phyloP scores from a whole-genome alignment of 2,113 vertebrate species.

The Smithornis capensis region DNA sequence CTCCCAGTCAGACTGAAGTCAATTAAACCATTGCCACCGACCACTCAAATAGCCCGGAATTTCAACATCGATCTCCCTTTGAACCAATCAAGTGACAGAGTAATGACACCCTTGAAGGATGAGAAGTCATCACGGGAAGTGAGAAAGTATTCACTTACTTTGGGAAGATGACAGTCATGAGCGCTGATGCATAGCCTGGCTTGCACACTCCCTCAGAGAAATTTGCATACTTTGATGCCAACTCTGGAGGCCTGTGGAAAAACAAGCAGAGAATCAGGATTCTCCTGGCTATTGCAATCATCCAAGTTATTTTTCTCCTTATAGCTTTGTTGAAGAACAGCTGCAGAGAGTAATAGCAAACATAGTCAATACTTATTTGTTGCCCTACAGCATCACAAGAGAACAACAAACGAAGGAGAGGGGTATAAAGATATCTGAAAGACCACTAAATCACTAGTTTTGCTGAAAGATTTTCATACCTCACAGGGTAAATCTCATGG shows the following conservation, averaged over 20 bases:
- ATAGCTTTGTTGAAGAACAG: background rate
- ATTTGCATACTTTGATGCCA: conserved; percentile 90
- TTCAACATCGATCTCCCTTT: background rate
- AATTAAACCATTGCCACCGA: background rate
- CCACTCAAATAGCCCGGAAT: background rate
- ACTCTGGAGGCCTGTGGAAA: conserved; percentile 81
- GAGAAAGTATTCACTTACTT: conserved; percentile 81
- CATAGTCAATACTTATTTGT: background rate
- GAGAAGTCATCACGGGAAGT: background rate
- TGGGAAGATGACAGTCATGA: conserved; percentile 94
- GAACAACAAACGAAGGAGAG: background rate
- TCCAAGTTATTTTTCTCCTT: background rate
- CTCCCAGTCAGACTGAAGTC: background rate
- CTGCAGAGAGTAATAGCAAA: background rate
- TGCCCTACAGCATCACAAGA: background rate
- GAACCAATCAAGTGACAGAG: background rate
- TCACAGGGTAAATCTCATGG: background rate
- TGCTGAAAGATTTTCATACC: background rate
- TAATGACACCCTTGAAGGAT: background rate
- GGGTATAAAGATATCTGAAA: background rate
- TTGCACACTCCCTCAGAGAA: conserved; percentile 91
- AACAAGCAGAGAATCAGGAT: conserved; percentile 42
- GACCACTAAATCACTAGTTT: background rate
- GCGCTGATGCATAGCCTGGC: conserved; percentile 89
- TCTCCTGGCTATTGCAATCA: background rate